A percentile compares a stretch with the other conserved stretches of the same genome.
Evolutionary conservation across 2,113 vertebrate genomes (phyloP).

Genomic region (Chrysochloris asiatica): DNA sequence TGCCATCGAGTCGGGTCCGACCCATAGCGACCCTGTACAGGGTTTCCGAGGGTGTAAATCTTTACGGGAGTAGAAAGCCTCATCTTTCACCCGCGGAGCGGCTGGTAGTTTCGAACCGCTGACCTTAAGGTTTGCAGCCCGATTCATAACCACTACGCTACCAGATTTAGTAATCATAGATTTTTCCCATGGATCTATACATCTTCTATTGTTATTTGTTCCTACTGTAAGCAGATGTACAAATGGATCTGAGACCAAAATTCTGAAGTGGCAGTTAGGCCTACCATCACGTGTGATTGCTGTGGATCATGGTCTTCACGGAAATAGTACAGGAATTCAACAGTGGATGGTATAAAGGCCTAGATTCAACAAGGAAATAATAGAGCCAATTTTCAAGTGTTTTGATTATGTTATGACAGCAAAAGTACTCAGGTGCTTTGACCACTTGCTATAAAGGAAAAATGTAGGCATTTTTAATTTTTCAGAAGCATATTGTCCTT

Average conservation of each 20-base stretch:
- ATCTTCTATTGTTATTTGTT: background rate
- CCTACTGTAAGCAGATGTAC: background rate
- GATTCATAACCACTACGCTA: too few species aligned
- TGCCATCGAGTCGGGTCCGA: too few species aligned
- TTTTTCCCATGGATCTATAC: background rate
- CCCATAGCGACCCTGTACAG: too few species aligned
- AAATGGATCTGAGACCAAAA: background rate
- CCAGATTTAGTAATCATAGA: background rate
- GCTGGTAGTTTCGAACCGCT: too few species aligned
- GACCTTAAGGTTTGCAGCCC: too few species aligned
- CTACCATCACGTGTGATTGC: background rate
- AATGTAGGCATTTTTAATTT: background rate
- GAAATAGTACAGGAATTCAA: background rate
- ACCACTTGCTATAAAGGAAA: conserved; percentile 8
- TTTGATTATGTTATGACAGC: background rate
- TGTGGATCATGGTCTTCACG: background rate
- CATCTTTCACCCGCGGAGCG: too few species aligned
- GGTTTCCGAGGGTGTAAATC: too few species aligned
- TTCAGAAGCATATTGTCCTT: background rate
- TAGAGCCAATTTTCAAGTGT: background rate
- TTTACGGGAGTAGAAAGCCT: too few species aligned
- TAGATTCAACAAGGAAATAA: background rate
- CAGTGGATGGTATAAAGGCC: background rate
- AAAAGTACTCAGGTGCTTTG: background rate
- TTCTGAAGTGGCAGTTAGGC: background rate